These are phyloP conservation scores for Tricholaema leucomelas DNA, from an alignment of 2,113 vertebrate genomes.

Conservation along the genomic window DNA sequence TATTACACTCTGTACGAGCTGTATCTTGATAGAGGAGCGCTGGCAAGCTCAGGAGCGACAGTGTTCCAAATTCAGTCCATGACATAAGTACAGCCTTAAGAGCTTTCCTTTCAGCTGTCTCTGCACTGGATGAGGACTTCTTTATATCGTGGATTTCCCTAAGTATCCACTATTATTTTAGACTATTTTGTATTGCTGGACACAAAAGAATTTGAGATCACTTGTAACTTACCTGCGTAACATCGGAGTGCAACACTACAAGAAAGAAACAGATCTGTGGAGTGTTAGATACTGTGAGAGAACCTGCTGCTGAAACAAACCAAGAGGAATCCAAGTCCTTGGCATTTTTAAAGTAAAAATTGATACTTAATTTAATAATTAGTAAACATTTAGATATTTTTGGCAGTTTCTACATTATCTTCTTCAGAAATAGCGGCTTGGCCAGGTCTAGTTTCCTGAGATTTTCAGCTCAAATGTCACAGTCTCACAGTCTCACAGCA, in stretches of 20 bases:
- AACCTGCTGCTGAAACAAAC: not conserved
- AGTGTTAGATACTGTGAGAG: not conserved
- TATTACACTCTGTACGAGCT: not conserved
- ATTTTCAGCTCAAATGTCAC: not conserved
- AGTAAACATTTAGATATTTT: not conserved
- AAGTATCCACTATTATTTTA: not conserved
- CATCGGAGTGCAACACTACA: not conserved
- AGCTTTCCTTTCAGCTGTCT: not conserved
- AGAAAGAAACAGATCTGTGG: not conserved
- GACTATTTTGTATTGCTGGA: not conserved
- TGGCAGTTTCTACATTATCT: not conserved
- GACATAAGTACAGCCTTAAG: not conserved
- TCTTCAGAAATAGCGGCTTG: not conserved
- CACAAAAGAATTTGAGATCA: not conserved
- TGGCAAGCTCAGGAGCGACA: not conserved
- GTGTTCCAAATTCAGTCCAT: not conserved
- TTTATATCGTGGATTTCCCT: not conserved
- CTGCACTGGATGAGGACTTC: not conserved
- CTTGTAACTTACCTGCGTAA: not conserved
- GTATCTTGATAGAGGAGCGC: not conserved
- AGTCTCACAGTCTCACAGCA: no score
- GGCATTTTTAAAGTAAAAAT: not conserved
- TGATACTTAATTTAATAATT: not conserved
- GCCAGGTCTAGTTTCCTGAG: not conserved
- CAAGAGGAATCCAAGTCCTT: not conserved